A percentile compares a stretch with the other conserved stretches of the same genome.
These are phyloP conservation scores for Andrena haemorrhoa DNA, from an alignment of 2,888 invertebrate species.

Conservation along the genomic window DNA sequence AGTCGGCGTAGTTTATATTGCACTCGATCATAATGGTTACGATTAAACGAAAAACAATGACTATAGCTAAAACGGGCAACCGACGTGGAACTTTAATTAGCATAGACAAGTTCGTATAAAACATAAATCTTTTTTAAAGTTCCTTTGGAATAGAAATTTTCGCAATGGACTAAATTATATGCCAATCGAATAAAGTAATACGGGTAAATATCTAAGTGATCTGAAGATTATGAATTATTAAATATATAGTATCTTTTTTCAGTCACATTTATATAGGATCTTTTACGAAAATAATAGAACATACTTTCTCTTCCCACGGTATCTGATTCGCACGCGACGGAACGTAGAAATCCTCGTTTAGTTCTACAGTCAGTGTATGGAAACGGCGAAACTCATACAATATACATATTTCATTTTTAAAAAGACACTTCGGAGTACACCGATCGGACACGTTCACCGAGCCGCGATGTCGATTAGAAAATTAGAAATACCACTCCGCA, in stretches of 20 bases:
- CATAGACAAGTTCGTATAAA: slow-evolving; percentile 16
- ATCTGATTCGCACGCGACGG: slow-evolving; percentile 13
- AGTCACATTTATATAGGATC: slow-evolving; percentile 29
- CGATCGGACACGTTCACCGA: not conserved
- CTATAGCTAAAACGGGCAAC: slow-evolving; percentile 50
- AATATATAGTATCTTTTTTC: slow-evolving; percentile 33
- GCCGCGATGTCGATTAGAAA: slow-evolving; percentile 8
- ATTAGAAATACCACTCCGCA: slow-evolving; percentile 49
- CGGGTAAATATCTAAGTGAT: slow-evolving; percentile 32
- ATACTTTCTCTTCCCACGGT: slow-evolving; percentile 17
- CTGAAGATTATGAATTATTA: slow-evolving; percentile 32
- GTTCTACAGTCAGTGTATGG: slow-evolving; percentile 10
- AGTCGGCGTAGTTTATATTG: slow-evolving; percentile 74
- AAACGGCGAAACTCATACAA: slow-evolving; percentile 12
- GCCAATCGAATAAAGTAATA: slow-evolving; percentile 44
- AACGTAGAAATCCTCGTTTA: slow-evolving; percentile 21
- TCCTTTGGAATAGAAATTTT: slow-evolving; percentile 19
- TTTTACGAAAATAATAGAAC: slow-evolving; percentile 40
- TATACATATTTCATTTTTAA: not conserved
- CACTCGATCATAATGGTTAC: slow-evolving; percentile 71
- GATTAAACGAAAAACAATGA: slow-evolving; percentile 48
- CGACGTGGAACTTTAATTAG: slow-evolving; percentile 3
- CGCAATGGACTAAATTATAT: slow-evolving; percentile 36
- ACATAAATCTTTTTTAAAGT: slow-evolving; percentile 24
- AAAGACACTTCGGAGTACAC: slow-evolving; percentile 12